Base-by-base conservation (phyloP, 1,140 invertebrate genomes). In the Tetragonula clypearis region DNA sequence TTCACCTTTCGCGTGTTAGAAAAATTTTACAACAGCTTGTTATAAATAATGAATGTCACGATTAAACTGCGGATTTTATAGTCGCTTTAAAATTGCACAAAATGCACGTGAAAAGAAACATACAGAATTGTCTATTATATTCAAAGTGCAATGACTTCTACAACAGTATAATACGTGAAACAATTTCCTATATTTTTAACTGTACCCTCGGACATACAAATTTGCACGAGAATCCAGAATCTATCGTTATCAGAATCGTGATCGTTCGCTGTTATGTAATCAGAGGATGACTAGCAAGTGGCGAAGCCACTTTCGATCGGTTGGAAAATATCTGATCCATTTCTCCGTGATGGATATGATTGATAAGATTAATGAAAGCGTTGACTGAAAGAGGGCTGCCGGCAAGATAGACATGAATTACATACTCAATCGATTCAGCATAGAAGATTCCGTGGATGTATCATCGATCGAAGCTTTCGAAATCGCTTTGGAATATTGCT, bases 401-500 rank as follows among this genome's bases (percentile, higher is more conserved):
- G n/a, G 23, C 5, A 4, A 58, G n/a, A 69, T n/a, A 11, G 35
- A 60, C n/a, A 26, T 2, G 1, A 12, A 53, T 60, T 55, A n/a
- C 12, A 53, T 60, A 78, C 68, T 69, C 58, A 12, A 79, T 75
- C 19, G 65, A 79, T 66, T 66, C 55, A 49, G 8, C 69, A 74
- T 69, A 14, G 53, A 72, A 66, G 55, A 72, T 53, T 66, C 66
- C 58, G 15, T 55, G 26, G 2, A 11, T n/a, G 15, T 17, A 49
- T 49, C 58, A 41, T 49, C 35, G 74, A 35, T 11, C 77, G 58
- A 30, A 55, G 21, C 76, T 86, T 84, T 84, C 85, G 75, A 86
- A 86, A 86, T 49, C 66, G 56, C 26, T 84, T 78, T 21, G 9
- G 30, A 69, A 75, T 1, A 53, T 55, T 53, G 53, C 30, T 62